phyloP scores from a whole-genome alignment of 2,797 vertebrate genomes.

The Bradypus variegatus region DNA sequence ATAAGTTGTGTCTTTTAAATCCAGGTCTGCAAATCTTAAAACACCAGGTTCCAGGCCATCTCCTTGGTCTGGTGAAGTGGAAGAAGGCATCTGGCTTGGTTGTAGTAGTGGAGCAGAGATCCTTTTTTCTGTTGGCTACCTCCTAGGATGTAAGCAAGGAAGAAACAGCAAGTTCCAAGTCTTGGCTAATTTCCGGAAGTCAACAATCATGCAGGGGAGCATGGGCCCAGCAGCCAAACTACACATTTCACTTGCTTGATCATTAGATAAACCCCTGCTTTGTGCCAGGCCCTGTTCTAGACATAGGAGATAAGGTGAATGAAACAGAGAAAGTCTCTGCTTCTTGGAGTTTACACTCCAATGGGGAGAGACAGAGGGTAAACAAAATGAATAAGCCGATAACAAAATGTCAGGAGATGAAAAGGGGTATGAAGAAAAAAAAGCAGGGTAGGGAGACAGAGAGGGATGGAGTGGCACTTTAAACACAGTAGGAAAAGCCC shows the following conservation, averaged over 20 bases:
- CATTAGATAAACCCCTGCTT: background rate
- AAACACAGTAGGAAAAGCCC: background rate
- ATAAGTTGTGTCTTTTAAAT: conserved; percentile 72
- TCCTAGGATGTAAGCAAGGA: conserved; percentile 42
- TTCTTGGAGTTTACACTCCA: conserved; percentile 4
- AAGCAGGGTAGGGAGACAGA: background rate
- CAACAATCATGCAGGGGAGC: background rate
- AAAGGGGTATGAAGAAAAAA: conserved; percentile 10
- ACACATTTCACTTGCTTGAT: background rate
- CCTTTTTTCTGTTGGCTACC: conserved; percentile 3
- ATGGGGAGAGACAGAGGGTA: background rate
- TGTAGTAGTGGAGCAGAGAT: background rate
- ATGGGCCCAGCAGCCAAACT: background rate
- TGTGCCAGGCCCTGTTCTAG: background rate
- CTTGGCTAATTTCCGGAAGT: conserved; percentile 9
- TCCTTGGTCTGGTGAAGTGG: conserved; percentile 36
- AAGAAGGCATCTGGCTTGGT: conserved; percentile 62
- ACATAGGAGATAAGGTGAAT: background rate
- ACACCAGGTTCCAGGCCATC: conserved; percentile 52
- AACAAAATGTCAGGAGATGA: background rate
- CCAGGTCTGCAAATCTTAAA: conserved; percentile 72
- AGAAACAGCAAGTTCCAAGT: background rate
- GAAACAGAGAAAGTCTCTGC: background rate
- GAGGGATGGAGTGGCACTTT: background rate
- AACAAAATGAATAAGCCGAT: background rate